Conservation (phyloP, 2,113 vertebrate genomes). For the Erpornis zantholeuca region DNA sequence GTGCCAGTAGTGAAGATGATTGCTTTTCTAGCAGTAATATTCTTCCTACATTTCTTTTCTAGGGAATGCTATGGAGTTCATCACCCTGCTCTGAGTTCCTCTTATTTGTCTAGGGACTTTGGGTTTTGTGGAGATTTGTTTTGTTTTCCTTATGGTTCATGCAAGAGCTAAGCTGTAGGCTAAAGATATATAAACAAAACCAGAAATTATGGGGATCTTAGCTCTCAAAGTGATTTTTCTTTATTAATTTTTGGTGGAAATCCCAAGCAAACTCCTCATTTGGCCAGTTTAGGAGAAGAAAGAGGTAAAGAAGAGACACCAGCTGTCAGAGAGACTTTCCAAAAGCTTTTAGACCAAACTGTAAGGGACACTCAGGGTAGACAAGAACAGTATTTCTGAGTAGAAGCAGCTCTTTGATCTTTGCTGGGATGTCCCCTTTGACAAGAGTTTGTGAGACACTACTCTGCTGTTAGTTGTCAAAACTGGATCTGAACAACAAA, state of each 20-base stretch:
- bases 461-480: neutral
- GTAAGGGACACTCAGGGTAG: neutral
- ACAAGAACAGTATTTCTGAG: neutral
- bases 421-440: neutral
- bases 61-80: neutral
- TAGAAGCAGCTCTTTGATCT: neutral
- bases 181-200: neutral
- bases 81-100: neutral
- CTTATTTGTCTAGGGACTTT: constrained; percentile 4
- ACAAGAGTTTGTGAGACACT: neutral
- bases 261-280: neutral
- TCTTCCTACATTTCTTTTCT: neutral
- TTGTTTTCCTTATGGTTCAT: neutral
- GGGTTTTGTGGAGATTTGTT: neutral
- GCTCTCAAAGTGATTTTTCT: neutral
- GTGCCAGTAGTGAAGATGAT: neutral
- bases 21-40: constrained; percentile 8
- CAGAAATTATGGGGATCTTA: neutral
- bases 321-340: neutral
- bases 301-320: neutral
- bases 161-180: neutral
- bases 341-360: neutral
- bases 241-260: neutral
- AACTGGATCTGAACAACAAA: neutral
- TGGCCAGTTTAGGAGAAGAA: neutral